Conservation (phyloP, 2,888 invertebrate species). For the Drosophila anceps region DNA sequence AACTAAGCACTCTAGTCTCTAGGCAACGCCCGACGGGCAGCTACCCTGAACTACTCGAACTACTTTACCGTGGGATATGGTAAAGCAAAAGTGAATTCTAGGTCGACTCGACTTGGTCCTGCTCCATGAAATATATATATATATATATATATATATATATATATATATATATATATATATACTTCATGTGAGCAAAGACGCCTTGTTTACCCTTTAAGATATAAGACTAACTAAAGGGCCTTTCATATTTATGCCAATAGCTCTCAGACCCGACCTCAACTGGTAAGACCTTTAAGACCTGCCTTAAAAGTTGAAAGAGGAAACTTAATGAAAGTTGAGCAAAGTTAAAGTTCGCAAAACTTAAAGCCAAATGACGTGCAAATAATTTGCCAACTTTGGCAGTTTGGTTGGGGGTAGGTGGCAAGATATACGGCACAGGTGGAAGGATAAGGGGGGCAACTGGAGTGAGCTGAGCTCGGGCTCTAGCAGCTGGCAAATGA, state of each 20-base stretch:
- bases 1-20: too few species aligned
- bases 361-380: constrained; percentile 55
- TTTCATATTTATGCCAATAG: neutral
- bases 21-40: too few species aligned
- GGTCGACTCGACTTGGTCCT: neutral
- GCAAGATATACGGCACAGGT: constrained; percentile 1
- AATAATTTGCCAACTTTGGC: constrained; percentile 50
- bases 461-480: neutral
- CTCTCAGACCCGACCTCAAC: neutral
- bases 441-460: neutral
- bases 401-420: too few species aligned
- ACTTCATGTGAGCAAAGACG: neutral
- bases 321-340: constrained; percentile 6
- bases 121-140: neutral
- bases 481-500: neutral
- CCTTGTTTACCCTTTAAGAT: neutral
- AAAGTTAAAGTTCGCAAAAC: constrained; percentile 31
- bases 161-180: neutral
- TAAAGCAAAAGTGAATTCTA: too few species aligned
- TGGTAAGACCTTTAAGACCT: neutral
- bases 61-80: too few species aligned
- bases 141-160: neutral
- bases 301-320: constrained; percentile 1
- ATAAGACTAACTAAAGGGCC: neutral
- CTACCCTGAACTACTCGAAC: too few species aligned